phyloP scores from a whole-genome alignment of 1,140 invertebrate genomes.

The Lerema accius region DNA sequence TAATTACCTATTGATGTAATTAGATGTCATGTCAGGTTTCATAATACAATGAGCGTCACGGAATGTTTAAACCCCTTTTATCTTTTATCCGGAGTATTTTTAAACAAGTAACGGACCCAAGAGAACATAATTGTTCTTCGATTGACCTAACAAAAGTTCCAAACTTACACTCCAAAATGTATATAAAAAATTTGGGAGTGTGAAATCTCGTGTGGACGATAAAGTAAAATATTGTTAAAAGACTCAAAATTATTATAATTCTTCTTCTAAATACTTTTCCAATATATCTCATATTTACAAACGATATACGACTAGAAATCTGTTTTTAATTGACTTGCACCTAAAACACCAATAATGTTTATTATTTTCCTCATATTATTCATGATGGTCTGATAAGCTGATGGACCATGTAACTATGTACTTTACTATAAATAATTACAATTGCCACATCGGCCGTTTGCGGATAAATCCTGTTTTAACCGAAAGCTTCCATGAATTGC shows the following conservation, averaged over 20 bases:
- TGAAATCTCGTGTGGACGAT: no score
- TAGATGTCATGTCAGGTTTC: slow-evolving; percentile 21
- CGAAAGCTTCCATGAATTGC: slow-evolving; percentile 64
- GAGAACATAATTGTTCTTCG: background rate
- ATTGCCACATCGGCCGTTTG: slow-evolving; percentile 24
- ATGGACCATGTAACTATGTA: no score
- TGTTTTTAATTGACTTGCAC: background rate
- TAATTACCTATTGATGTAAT: slow-evolving; percentile 24
- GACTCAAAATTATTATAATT: no score
- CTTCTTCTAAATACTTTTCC: no score
- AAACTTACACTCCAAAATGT: no score
- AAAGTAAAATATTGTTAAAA: no score
- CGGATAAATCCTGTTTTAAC: slow-evolving; percentile 80
- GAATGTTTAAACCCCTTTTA: background rate
- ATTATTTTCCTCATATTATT: background rate
- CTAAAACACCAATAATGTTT: background rate
- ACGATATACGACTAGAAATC: background rate
- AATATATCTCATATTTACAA: no score
- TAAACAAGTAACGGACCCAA: background rate
- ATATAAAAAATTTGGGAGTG: no score
- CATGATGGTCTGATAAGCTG: no score
- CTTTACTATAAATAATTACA: slow-evolving; percentile 3
- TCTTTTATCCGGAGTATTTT: background rate
- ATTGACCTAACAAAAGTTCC: no score
- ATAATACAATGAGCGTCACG: slow-evolving; percentile 1